Evolutionary conservation across 1,140 invertebrate species (phyloP).

Genomic region (Melanaphis sacchari): DNA sequence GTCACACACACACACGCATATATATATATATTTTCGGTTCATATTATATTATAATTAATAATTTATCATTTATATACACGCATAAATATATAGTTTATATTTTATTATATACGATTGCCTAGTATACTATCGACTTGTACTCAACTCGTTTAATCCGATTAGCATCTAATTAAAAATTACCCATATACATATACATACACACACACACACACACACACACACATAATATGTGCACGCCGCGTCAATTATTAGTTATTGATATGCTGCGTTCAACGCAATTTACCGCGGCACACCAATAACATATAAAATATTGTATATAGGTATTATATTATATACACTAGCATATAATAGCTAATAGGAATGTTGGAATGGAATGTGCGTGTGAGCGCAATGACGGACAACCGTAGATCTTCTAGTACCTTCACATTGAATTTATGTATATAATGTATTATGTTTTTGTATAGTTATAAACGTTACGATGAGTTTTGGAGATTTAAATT

Average conservation of each 20-base stretch:
- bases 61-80: neutral
- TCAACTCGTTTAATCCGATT: slow-evolving; percentile 48
- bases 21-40: neutral
- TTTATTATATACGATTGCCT: neutral
- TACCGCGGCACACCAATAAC: slow-evolving; percentile 3
- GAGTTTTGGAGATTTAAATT: slow-evolving; percentile 18
- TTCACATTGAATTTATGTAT: neutral
- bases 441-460: neutral
- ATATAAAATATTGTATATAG: neutral
- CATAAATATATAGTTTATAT: slow-evolving; percentile 4
- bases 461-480: slow-evolving; percentile 17
- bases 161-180: slow-evolving; percentile 49
- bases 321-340: neutral
- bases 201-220: too few species aligned
- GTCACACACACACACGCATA: too few species aligned
- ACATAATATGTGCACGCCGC: neutral
- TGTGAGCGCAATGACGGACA: neutral
- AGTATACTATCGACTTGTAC: neutral
- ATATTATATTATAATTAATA: neutral
- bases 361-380: slow-evolving; percentile 24
- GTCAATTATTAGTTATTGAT: slow-evolving; percentile 44
- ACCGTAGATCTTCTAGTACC: slow-evolving; percentile 16
- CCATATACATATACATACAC: neutral
- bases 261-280: neutral
- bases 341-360: neutral